Evolutionary conservation across 2,888 invertebrate species (phyloP).

Genomic region (Geotrupes spiniger): DNA sequence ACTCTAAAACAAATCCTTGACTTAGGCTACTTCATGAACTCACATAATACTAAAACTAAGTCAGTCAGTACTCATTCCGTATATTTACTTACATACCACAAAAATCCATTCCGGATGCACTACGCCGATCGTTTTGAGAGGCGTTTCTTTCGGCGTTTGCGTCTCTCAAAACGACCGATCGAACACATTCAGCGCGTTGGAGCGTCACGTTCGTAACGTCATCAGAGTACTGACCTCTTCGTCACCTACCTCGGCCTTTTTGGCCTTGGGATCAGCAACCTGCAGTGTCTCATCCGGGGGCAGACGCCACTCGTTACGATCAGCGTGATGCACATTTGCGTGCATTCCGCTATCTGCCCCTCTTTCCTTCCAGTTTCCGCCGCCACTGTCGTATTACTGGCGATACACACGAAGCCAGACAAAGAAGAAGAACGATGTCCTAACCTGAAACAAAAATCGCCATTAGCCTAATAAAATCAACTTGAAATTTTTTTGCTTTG

Average conservation of each 20-base stretch:
- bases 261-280: constrained; percentile 84
- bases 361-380: constrained; percentile 50
- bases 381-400: constrained; percentile 28
- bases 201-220: not conserved
- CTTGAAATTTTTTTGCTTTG: too few species aligned
- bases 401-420: constrained; percentile 4
- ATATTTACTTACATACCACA: constrained; percentile 29
- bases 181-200: constrained; percentile 3
- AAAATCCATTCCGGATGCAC: constrained; percentile 34
- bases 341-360: constrained; percentile 74
- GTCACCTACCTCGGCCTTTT: constrained; percentile 63
- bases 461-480: too few species aligned
- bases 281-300: constrained; percentile 90
- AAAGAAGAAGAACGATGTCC: constrained; percentile 2
- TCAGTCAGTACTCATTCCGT: constrained; percentile 30
- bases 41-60: constrained; percentile 25
- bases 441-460: constrained; percentile 7
- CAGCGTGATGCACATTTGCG: constrained; percentile 84
- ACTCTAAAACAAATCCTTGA: not conserved
- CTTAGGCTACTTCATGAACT: not conserved
- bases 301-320: constrained; percentile 87
- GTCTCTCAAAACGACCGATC: not conserved
- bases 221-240: constrained; percentile 58
- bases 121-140: constrained; percentile 17
- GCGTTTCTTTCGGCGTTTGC: too few species aligned